These are phyloP conservation scores for Eumaeus atala DNA, from an alignment of 1,140 invertebrate genomes.

Conservation along the genomic window DNA sequence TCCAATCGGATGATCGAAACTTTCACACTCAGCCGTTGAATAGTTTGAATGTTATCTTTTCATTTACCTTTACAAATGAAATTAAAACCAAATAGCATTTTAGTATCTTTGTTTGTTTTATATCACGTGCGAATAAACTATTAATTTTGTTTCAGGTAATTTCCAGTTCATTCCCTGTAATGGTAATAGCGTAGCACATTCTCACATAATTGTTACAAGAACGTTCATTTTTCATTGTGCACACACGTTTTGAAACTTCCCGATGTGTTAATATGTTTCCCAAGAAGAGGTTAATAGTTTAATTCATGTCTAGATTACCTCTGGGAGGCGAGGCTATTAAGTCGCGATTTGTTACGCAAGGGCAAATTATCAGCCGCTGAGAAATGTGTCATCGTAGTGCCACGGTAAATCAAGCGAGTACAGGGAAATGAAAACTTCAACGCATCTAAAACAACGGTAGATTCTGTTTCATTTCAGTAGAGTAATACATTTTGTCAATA, in stretches of 20 bases:
- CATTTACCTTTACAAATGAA: no score
- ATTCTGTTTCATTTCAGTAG: no score
- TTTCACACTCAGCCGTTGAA: no score
- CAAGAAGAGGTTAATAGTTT: conserved; percentile 55
- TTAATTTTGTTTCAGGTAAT: conserved; percentile 7
- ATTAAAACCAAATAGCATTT: no score
- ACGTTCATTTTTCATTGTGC: conserved; percentile 23
- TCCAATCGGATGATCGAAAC: no score
- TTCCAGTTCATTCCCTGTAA: conserved; percentile 22
- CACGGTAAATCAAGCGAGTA: conserved; percentile 10
- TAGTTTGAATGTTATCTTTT: no score
- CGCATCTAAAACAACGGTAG: no score
- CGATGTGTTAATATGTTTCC: conserved; percentile 38
- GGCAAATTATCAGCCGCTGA: conserved; percentile 21
- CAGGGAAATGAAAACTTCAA: background rate
- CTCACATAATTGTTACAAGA: conserved; percentile 24
- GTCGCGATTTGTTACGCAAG: conserved; percentile 24
- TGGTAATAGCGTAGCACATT: conserved; percentile 1
- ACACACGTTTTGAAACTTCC: conserved; percentile 40
- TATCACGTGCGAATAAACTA: no score
- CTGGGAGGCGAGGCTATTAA: conserved; percentile 33
- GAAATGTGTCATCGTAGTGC: conserved; percentile 27
- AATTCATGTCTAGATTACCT: conserved; percentile 41
- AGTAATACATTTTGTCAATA: no score
- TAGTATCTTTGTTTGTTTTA: no score